Evolutionary conservation across 2,113 vertebrate species (phyloP), one percentile per base, ranked within the genome.

Genomic region (Copsychus sechellarum): DNA sequence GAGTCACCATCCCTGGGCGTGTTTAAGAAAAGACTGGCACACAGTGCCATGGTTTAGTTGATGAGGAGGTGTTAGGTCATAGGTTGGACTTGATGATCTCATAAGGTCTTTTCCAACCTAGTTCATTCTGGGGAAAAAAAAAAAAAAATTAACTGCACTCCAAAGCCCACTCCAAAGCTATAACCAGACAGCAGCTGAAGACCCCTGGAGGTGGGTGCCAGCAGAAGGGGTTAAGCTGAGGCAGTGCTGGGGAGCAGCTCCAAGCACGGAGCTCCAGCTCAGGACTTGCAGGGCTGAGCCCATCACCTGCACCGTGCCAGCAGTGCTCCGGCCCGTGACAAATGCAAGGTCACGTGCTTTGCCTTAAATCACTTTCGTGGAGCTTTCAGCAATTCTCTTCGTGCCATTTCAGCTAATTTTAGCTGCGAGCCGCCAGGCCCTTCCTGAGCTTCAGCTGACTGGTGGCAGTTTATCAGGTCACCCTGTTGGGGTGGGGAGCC

Each of bases 401-500:
- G 2, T 93, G 93, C 92, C 86, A 50, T 88, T 95, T 95, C 94
- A 95, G 93, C 91, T 95, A 92, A 95, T 94, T 95, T 95, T 96
- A 95, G 93, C 94, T 73, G 90, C 0, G 26, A 90, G 91, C 73
- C 13, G 36, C 91, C 94, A 87, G 91, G 66, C 88, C 1, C 6
- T 64, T 60, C 29, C 85, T 0, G 43, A 94, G 71, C 53, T 88
- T 95, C 86, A 90, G 82, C 86, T 95, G 94, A 85, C 93, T 88
- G 91, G 88, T 80, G 88, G 66, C 79, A n/a, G 92, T 90, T 92
- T 93, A 90, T 95, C 91, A 94, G 94, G 94, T 95, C 94, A 92
- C 62, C 57, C 71, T 60, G 40, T 20, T 88, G 79, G 79, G 57
- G 40, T n/a, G 70, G 40, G 66, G 66, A 86, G 78, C 78, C 65